phyloP scores from a whole-genome alignment of 1,140 invertebrate species.

The Caenorhabditis brenneri region DNA sequence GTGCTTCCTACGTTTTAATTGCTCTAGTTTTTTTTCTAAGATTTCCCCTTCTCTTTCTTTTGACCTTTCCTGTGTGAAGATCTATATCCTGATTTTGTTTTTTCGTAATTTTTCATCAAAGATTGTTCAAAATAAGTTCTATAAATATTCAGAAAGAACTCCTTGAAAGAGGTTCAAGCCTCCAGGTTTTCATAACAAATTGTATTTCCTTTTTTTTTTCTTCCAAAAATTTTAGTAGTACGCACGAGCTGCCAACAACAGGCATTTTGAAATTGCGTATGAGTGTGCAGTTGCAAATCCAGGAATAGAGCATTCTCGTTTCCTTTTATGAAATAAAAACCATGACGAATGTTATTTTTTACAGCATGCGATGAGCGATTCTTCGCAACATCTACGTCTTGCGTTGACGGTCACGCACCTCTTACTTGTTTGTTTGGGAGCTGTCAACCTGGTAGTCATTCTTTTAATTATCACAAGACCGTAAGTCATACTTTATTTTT shows the following conservation, averaged over 20 bases:
- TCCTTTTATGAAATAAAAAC: neutral
- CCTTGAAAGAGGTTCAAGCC: neutral
- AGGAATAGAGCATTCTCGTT: neutral
- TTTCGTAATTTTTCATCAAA: neutral
- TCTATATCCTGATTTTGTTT: neutral
- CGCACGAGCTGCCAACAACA: constrained; percentile 20
- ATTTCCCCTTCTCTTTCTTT: neutral
- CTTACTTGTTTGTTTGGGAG: constrained; percentile 64
- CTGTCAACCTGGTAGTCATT: constrained; percentile 66
- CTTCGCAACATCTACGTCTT: constrained; percentile 57
- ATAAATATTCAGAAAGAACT: too few species aligned
- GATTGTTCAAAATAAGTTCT: too few species aligned
- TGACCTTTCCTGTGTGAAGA: neutral
- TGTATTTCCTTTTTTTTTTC: neutral
- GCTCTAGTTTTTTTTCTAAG: neutral
- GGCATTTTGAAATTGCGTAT: neutral
- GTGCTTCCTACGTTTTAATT: neutral
- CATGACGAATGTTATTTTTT: constrained; percentile 23
- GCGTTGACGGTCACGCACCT: constrained; percentile 68
- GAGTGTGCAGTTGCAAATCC: constrained; percentile 9
- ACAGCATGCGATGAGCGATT: constrained; percentile 52
- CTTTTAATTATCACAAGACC: constrained; percentile 64
- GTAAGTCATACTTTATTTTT: neutral
- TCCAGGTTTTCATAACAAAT: neutral
- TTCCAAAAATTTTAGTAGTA: constrained; percentile 4